These are phyloP conservation scores for Strigamia transsilvanica DNA, from an alignment of 2,888 invertebrate genomes.

Conservation along the genomic window DNA sequence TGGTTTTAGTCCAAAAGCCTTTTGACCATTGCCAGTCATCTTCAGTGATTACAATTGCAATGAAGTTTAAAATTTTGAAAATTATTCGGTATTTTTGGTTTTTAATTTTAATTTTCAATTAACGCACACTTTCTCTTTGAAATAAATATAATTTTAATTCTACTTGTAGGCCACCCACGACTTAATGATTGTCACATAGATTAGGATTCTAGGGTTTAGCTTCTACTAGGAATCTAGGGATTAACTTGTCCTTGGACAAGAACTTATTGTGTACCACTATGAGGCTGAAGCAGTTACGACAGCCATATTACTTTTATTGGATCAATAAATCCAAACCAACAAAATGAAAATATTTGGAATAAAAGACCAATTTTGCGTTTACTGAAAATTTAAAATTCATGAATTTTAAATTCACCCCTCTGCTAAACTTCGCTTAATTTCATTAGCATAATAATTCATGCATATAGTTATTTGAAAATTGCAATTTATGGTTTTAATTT, in stretches of 20 bases:
- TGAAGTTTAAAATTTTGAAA: too few species aligned
- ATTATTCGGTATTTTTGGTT: too few species aligned
- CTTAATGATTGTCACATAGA: neutral
- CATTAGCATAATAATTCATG: neutral
- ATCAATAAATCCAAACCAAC: neutral
- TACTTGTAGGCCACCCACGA: neutral
- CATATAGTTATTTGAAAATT: neutral
- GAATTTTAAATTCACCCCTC: neutral
- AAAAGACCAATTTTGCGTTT: too few species aligned
- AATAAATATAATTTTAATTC: too few species aligned
- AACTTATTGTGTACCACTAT: neutral
- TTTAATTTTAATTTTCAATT: too few species aligned
- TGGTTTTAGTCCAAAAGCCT: too few species aligned
- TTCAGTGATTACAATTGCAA: too few species aligned
- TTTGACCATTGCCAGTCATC: too few species aligned
- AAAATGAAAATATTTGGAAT: neutral
- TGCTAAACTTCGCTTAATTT: neutral
- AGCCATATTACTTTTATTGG: neutral
- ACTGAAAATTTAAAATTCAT: too few species aligned
- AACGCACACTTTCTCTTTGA: too few species aligned
- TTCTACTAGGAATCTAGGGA: neutral
- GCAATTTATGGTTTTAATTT: neutral
- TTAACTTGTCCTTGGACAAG: neutral
- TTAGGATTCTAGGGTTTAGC: neutral
- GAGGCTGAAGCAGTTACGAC: neutral